These are phyloP conservation scores for Lophotriccus pileatus DNA, from an alignment of 2,797 vertebrate species.

Conservation along the genomic window DNA sequence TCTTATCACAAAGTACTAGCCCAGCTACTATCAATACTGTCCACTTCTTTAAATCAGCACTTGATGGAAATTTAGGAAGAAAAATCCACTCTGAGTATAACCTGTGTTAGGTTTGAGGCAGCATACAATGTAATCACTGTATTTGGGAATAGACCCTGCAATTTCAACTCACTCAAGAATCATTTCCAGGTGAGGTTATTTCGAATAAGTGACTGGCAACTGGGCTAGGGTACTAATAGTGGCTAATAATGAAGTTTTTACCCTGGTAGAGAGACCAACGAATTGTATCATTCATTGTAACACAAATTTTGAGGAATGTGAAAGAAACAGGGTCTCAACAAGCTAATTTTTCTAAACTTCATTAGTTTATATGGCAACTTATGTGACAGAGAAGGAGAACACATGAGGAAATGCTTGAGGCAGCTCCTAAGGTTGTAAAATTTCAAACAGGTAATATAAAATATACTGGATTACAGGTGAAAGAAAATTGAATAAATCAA, in stretches of 20 bases:
- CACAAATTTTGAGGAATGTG: background rate
- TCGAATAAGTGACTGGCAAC: background rate
- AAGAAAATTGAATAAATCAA: background rate
- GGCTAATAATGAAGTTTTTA: background rate
- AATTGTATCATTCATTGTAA: background rate
- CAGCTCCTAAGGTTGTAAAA: background rate
- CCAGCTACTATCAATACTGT: background rate
- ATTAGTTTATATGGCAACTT: background rate
- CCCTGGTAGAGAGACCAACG: background rate
- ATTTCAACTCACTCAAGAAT: background rate
- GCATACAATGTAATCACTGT: background rate
- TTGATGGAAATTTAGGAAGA: background rate
- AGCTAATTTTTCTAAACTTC: background rate
- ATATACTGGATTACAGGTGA: background rate
- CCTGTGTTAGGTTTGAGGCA: background rate
- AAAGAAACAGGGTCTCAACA: background rate
- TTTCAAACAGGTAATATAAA: background rate
- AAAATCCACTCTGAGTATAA: background rate
- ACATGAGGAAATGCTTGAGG: background rate
- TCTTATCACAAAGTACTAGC: background rate
- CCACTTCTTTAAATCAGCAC: background rate
- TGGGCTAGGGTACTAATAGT: background rate
- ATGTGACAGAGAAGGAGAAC: background rate
- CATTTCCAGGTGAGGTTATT: background rate
- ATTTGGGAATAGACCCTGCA: background rate